Conservation (phyloP, 1,140 invertebrate genomes). For the Drosophila trapezifrons region DNA sequence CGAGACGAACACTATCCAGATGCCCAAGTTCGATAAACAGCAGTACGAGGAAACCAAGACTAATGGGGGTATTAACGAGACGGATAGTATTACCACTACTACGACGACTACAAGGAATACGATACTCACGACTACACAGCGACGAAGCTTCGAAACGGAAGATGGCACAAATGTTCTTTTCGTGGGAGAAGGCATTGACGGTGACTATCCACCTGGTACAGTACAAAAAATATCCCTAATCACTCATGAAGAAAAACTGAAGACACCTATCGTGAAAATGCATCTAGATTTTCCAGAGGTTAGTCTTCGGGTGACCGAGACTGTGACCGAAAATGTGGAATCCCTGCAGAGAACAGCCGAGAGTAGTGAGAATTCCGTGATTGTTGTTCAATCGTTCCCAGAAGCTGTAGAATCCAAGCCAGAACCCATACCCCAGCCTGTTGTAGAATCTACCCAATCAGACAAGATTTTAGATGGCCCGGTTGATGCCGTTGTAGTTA, state of each 20-base stretch:
- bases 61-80: constrained; percentile 48
- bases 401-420: constrained; percentile 18
- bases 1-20: constrained; percentile 56
- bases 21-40: constrained; percentile 40
- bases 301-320: constrained; percentile 79
- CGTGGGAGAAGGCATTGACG: constrained; percentile 79
- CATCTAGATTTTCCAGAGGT: constrained; percentile 85
- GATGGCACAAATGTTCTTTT: constrained; percentile 82
- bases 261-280: constrained; percentile 87
- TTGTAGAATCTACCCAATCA: background rate
- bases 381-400: constrained; percentile 37
- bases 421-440: constrained; percentile 1
- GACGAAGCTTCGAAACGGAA: constrained; percentile 80
- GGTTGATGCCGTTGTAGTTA: background rate
- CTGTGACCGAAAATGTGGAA: constrained; percentile 77
- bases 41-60: constrained; percentile 16
- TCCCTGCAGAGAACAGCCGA: constrained; percentile 56
- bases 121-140: constrained; percentile 70
- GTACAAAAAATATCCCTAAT: constrained; percentile 88
- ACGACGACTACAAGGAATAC: constrained; percentile 71
- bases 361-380: constrained; percentile 33
- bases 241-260: constrained; percentile 88
- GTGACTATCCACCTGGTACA: constrained; percentile 83
- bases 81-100: constrained; percentile 62
- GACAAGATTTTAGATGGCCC: background rate